Evolutionary conservation across 1,140 invertebrate species (phyloP), one percentile per base, ranked within the genome.

Genomic region (Metopolophium dirhodum): DNA sequence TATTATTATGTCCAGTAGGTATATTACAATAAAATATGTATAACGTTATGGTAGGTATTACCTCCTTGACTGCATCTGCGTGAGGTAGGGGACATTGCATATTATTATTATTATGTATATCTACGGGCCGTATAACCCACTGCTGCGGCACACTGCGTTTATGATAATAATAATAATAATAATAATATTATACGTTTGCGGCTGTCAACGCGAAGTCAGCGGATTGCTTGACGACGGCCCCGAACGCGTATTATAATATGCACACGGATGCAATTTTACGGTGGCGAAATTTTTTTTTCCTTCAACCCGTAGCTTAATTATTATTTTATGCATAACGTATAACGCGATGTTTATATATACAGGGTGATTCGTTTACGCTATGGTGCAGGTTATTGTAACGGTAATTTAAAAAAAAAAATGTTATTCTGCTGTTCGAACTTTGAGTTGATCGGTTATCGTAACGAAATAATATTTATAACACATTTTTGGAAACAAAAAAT

Each of bases 141-240:
- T 2, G 37, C 37, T 11, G 41, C 23, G 61, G 61, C 77, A 37
- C 30, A 68, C 61, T 77, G 30, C 37, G 85, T 51, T 87, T 87
- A 83, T 82, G 37, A 37, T 37, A 82, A 35, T 82, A 82, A 45
- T 61, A 41, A 41, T 41, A 41, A 41, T 41, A 41, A 41, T 41
- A 41, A 41, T 41, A 82, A 35, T 82, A 82, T 30, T 61, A 68
- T 86, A 51, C 88, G 11, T 41, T 41, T 8, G 26, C 37, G 14
- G 30, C 89, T 57, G 89, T 90, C 54, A 90, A 90, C 89, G 57
- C 54, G 9, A 11, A 41, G 89, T 68, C 89, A 68, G 89, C 89
- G 37, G 54, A 90, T 68, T 41, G 37, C 26, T 57, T 41, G 51
- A 23, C 88, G 26, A 90, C 88, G 88, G 54, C 37, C 37, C 30